A percentile compares a stretch with the other conserved stretches of the same genome.
phyloP scores from a whole-genome alignment of 2,888 invertebrate species.

The Oegoconia quadripuncta region DNA sequence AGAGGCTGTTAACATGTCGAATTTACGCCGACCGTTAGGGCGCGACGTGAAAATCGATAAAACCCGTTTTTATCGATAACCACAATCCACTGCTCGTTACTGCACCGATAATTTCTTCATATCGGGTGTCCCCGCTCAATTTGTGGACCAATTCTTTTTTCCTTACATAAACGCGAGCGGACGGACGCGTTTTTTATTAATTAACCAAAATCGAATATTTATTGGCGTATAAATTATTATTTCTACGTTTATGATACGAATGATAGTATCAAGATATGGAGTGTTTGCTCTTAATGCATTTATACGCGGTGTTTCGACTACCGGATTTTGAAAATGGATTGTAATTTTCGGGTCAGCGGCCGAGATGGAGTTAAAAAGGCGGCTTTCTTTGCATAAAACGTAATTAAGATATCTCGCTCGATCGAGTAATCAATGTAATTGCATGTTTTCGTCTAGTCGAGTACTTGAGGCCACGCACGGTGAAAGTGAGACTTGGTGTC shows the following conservation, averaged over 20 bases:
- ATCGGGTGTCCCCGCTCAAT: conserved; percentile 29
- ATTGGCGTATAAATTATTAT: conserved; percentile 20
- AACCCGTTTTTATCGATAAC: conserved; percentile 62
- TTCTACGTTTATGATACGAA: conserved; percentile 20
- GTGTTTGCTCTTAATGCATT: conserved; percentile 24
- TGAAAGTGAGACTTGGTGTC: no score
- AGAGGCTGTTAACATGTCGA: conserved; percentile 37
- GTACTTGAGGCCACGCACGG: conserved; percentile 28
- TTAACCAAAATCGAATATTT: conserved; percentile 11
- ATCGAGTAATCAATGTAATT: conserved; percentile 39
- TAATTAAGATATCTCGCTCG: conserved; percentile 43
- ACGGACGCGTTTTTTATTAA: conserved; percentile 9
- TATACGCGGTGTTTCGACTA: conserved; percentile 23
- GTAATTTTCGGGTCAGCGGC: conserved; percentile 31
- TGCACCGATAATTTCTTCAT: conserved; percentile 59
- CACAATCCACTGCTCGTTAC: conserved; percentile 54
- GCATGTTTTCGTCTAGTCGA: conserved; percentile 30
- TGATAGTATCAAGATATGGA: conserved; percentile 10
- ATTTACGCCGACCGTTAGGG: conserved; percentile 61
- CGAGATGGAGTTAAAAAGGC: conserved; percentile 15
- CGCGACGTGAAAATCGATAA: conserved; percentile 57
- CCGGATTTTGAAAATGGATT: conserved; percentile 23
- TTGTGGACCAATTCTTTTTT: conserved; percentile 41
- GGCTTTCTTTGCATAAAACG: conserved; percentile 27
- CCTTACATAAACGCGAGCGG: conserved; percentile 31